phyloP scores from a whole-genome alignment of 2,797 vertebrate genomes.

The Gephyroberyx darwinii region DNA sequence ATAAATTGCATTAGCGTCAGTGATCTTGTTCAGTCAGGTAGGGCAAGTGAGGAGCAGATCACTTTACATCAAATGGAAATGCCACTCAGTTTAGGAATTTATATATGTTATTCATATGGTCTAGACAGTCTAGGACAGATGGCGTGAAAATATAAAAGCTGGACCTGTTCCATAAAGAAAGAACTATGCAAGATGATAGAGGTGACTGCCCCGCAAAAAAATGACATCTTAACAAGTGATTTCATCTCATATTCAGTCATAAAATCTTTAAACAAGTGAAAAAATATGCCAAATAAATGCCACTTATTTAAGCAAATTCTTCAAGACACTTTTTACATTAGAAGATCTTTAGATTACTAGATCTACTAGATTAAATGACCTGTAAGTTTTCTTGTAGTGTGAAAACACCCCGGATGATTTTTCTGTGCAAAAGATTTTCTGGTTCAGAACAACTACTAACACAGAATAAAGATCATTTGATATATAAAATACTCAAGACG shows the following conservation, averaged over 20 bases:
- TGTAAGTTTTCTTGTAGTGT: conserved; percentile 71
- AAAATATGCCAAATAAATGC: not conserved
- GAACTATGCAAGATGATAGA: conserved; percentile 35
- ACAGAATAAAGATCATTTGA: conserved; percentile 66
- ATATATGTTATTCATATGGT: conserved; percentile 76
- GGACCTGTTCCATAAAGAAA: conserved; percentile 58
- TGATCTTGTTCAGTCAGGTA: conserved; percentile 65
- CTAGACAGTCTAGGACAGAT: conserved; percentile 73
- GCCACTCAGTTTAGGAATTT: conserved; percentile 75
- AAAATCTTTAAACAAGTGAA: conserved; percentile 14
- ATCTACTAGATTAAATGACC: conserved; percentile 72
- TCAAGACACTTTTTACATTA: conserved; percentile 9
- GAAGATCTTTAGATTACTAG: conserved; percentile 30
- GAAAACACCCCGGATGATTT: conserved; percentile 68
- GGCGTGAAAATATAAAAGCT: conserved; percentile 67
- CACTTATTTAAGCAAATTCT: not conserved
- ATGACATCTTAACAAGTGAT: conserved; percentile 21
- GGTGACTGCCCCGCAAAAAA: conserved; percentile 41
- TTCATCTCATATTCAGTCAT: no score
- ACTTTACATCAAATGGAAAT: conserved; percentile 77
- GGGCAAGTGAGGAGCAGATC: conserved; percentile 68
- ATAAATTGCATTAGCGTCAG: conserved; percentile 54
- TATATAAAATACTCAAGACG: conserved; percentile 75
- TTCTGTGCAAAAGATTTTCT: conserved; percentile 79
- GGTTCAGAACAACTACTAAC: conserved; percentile 76